Conservation (phyloP, 2,797 vertebrate species). For the Neopelma chrysocephalum region DNA sequence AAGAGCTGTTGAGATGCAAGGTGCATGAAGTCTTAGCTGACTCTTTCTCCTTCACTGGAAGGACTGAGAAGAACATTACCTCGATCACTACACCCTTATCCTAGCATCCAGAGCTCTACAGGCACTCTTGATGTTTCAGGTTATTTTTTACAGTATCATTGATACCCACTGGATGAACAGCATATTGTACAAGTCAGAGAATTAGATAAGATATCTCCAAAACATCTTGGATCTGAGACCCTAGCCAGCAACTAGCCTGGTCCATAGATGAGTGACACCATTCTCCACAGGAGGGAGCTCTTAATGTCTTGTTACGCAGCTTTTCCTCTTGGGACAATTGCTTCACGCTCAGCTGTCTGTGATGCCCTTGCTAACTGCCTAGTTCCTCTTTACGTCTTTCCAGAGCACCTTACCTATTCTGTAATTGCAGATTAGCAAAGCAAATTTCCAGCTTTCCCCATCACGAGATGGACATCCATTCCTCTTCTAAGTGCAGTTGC, state of each 20-base stretch:
- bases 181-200: background rate
- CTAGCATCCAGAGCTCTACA: background rate
- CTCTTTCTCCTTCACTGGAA: background rate
- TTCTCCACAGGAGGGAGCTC: background rate
- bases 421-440: background rate
- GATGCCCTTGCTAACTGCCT: background rate
- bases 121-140: background rate
- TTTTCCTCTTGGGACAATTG: background rate
- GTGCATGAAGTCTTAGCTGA: background rate
- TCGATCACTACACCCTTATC: background rate
- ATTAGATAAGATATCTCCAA: background rate
- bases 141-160: background rate
- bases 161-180: background rate
- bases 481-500: background rate
- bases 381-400: background rate
- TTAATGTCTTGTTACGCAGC: background rate
- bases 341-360: background rate
- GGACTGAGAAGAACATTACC: rapidly evolving
- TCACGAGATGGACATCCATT: background rate
- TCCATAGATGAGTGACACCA: background rate
- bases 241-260: background rate
- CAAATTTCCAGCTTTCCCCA: background rate
- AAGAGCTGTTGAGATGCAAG: background rate
- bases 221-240: background rate
- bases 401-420: background rate